These are phyloP conservation scores for Drosophila trapezifrons DNA, from an alignment of 1,140 invertebrate genomes.

Conservation along the genomic window DNA sequence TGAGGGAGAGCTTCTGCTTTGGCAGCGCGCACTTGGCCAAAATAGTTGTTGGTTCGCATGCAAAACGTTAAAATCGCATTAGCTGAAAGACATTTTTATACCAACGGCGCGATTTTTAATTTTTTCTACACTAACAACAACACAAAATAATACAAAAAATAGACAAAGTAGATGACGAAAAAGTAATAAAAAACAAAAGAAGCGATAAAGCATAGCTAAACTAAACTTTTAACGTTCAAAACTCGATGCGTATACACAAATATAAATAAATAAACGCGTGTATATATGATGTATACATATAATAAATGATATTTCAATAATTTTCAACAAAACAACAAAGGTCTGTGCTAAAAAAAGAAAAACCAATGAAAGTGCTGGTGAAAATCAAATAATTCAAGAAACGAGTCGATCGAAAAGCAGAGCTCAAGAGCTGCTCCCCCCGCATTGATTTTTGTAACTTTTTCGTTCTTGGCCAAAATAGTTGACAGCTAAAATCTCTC, in stretches of 20 bases:
- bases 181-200: conserved; percentile 32
- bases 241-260: conserved; percentile 58
- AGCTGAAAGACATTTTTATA: conserved; percentile 80
- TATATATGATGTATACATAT: conserved; percentile 47
- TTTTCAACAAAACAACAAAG: conserved; percentile 71
- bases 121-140: conserved; percentile 75
- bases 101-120: conserved; percentile 82
- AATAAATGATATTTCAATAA: conserved; percentile 74
- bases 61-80: conserved; percentile 81
- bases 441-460: conserved; percentile 47
- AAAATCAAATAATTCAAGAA: conserved; percentile 27
- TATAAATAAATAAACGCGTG: conserved; percentile 71
- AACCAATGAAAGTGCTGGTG: conserved; percentile 37
- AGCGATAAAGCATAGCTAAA: conserved; percentile 35
- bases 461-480: conserved; percentile 25
- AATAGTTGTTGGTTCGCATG: conserved; percentile 83
- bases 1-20: conserved; percentile 70
- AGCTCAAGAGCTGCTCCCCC: conserved; percentile 5
- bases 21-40: conserved; percentile 76
- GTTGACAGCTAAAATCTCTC: conserved; percentile 28
- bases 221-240: conserved; percentile 70
- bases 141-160: conserved; percentile 38
- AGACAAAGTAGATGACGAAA: conserved; percentile 41
- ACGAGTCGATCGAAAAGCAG: not conserved
- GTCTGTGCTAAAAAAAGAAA: conserved; percentile 46